A percentile compares a stretch with the other conserved stretches of the same genome.
These are phyloP conservation scores for Gadus macrocephalus DNA, from an alignment of 2,113 vertebrate genomes.

Conservation along the genomic window DNA sequence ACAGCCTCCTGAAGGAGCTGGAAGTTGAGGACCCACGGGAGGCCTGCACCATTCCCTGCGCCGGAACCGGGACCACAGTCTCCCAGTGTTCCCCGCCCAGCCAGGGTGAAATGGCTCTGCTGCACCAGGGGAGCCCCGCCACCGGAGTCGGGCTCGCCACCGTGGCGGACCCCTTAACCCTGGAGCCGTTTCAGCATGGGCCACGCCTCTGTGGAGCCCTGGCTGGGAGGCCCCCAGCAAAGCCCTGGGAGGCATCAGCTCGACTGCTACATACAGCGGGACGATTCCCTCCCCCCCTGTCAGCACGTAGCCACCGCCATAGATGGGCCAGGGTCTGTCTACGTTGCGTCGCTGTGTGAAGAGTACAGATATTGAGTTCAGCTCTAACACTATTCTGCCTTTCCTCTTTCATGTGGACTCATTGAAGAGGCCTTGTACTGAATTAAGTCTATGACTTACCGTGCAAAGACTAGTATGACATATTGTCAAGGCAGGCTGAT, in stretches of 20 bases:
- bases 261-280: conserved; percentile 58
- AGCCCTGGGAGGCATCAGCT: conserved; percentile 71
- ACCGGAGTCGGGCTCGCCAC: not conserved
- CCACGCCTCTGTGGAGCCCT: conserved; percentile 27
- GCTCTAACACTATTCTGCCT: conserved; percentile 12
- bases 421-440: conserved; percentile 62
- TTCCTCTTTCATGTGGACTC: conserved; percentile 53
- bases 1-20: conserved; percentile 67
- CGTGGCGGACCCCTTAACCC: conserved; percentile 14
- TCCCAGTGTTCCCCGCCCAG: no score
- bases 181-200: conserved; percentile 31
- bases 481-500: conserved; percentile 63
- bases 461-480: conserved; percentile 64
- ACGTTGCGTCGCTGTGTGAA: not conserved
- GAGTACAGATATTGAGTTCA: not conserved
- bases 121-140: not conserved
- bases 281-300: conserved; percentile 24
- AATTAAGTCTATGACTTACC: conserved; percentile 68
- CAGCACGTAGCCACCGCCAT: no score
- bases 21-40: conserved; percentile 25
- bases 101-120: no score
- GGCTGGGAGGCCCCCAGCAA: conserved; percentile 34
- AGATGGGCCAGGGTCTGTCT: not conserved
- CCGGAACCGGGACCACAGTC: no score
- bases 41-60: not conserved